These are phyloP conservation scores for Drosophila nr. perissopoda DNA, from an alignment of 2,888 invertebrate genomes.

Conservation along the genomic window DNA sequence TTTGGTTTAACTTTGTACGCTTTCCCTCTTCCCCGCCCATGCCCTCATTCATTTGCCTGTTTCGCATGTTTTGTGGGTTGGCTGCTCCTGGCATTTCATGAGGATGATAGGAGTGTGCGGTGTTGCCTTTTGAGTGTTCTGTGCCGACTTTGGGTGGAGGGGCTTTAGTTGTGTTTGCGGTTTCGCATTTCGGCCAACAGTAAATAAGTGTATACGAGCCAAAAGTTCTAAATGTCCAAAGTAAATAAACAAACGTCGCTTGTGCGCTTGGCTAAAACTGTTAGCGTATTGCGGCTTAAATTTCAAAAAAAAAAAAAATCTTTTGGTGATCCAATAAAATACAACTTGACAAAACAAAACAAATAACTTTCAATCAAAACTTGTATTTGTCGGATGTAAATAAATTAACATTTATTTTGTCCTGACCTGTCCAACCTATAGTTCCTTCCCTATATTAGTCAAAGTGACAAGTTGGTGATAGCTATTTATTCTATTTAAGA, in stretches of 20 bases:
- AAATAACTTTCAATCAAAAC: conserved; percentile 60
- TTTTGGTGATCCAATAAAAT: conserved; percentile 64
- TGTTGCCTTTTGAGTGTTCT: conserved; percentile 31
- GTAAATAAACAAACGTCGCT: conserved; percentile 67
- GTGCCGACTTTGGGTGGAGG: conserved; percentile 5
- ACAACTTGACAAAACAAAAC: conserved; percentile 43
- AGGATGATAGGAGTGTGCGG: neutral
- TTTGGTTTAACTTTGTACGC: conserved; percentile 53
- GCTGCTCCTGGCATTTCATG: neutral
- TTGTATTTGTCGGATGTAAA: conserved; percentile 46
- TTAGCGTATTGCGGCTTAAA: conserved; percentile 41
- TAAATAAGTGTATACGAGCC: conserved; percentile 63
- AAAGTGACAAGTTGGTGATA: neutral
- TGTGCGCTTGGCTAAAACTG: conserved; percentile 33
- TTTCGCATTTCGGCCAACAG: conserved; percentile 73
- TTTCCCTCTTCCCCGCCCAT: neutral
- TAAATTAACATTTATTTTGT: conserved; percentile 41
- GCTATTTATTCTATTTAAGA: neutral
- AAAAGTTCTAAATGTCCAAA: conserved; percentile 60
- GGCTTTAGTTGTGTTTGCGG: conserved; percentile 66
- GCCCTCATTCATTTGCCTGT: conserved; percentile 15
- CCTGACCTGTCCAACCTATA: neutral
- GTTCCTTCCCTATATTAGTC: neutral
- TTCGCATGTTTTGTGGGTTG: conserved; percentile 40
- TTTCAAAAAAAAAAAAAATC: conserved; percentile 32